Percentiles rank a stretch among this genome's conserved stretches.
Conservation (phyloP, 2,113 vertebrate species). For the Thomomys bottae region DNA sequence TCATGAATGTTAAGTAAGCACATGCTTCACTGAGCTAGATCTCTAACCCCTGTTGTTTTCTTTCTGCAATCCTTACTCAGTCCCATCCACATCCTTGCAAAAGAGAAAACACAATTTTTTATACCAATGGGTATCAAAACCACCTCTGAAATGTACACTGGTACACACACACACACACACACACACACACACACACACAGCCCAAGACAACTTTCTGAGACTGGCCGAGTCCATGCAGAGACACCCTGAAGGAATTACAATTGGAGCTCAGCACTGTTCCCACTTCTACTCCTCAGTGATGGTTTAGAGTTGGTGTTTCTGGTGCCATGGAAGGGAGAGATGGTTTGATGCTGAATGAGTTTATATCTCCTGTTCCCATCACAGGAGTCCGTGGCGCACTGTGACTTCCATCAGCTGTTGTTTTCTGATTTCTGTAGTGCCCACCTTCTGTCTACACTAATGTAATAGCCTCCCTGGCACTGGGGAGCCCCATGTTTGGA, state of each 20-base stretch:
- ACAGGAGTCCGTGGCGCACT: constrained; percentile 75
- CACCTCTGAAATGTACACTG: background rate
- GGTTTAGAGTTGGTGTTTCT: constrained; percentile 24
- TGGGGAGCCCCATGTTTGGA: constrained; percentile 68
- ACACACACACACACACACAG: background rate
- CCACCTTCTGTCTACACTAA: constrained; percentile 84
- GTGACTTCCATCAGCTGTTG: constrained; percentile 80
- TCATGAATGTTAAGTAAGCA: background rate
- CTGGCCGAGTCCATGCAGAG: background rate
- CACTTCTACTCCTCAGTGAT: constrained; percentile 27
- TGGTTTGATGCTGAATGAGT: constrained; percentile 65
- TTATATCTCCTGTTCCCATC: constrained; percentile 68
- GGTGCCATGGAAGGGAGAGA: background rate
- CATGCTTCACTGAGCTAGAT: background rate
- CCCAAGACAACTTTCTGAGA: background rate
- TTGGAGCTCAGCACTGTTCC: background rate
- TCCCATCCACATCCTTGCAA: background rate
- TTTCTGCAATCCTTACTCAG: background rate
- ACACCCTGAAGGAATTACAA: background rate
- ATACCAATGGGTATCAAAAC: background rate
- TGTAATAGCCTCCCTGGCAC: constrained; percentile 77
- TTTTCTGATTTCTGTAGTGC: constrained; percentile 82
- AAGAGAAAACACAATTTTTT: background rate
- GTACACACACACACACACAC: background rate
- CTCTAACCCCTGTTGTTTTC: background rate